Evolutionary conservation across 2,113 vertebrate genomes (phyloP), one percentile per base, ranked within the genome.

Genomic region (Pyxicephalus adspersus): DNA sequence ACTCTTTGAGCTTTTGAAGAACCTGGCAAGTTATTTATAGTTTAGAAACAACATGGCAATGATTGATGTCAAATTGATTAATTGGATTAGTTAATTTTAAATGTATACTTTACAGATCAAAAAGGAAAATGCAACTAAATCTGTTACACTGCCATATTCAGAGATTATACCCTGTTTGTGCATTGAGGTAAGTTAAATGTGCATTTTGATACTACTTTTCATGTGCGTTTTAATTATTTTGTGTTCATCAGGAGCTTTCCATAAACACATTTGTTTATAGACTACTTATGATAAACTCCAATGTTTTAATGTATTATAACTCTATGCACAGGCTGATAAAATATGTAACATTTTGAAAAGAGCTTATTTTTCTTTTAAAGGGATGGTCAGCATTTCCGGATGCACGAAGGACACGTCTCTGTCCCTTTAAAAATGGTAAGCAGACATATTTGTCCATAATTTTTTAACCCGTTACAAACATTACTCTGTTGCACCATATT

Each of bases 381-480:
- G 95, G 93, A 0, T 97, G 95, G 95, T 90, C 92, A n/a, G 87
- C 87, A 6, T 81, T 94, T 86, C 87, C 85, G 29, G 95, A 97
- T 68, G 94, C 95, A 26, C 89, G 90, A 16, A 94, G 95, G 83
- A 85, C 91, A 80, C 95, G 93, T 28, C 87, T 94, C 84, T 97
- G 95, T 51, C 95, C 95, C 1, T 97, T 97, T 86, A 91, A 86
- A 91, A 92, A 95, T 83, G 87, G 95, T 90, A 88, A 95, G 94
- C 95, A 83, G 51, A 64, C 17, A 3, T 0, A 52, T 63, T 61
- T 63, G 34, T 50, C 5, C 11, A 50, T 45, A 13, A 45, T 13
- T 9, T 45, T 45, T 45, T 45, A 8, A 45, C 8, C 38, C 38
- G 2, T 0, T 45, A 1, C 34, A 45, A 13, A 13, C 38, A 45